Evolutionary conservation across 2,888 invertebrate species (phyloP), one percentile per base, ranked within the genome.

Genomic region (Melipona beecheii): DNA sequence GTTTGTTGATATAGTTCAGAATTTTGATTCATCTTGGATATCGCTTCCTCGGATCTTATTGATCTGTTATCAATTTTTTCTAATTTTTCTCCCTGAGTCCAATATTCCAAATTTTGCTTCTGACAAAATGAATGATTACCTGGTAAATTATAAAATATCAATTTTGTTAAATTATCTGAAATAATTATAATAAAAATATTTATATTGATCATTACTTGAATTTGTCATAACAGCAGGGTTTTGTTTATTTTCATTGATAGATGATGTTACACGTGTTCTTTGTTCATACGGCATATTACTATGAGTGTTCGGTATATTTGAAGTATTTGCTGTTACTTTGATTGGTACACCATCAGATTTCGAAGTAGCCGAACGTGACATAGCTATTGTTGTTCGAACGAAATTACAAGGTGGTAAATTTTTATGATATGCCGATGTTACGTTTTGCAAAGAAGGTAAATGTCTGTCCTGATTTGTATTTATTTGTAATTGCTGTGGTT

Each of bases 381-480:
- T 2, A 65, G 43, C 21, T 64, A 31, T 19, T 13, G 24, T 43
- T 36, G 50, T 52, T 2, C 65, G 76, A n/a, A n/a, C 6, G 4
- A 79, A 64, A 21, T 78, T 60, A 15, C 56, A 72, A n/a, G 56
- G 2, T 17, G 83, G 84, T 13, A 87, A 73, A 43, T 79, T 86
- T 56, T 79, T 86, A 50, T 78, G 83, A n/a, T 75, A 75, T 2
- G 43, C 69, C 0, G 83, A n/a, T 17, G 15, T 58, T 15, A 65
- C 19, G 36, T 5, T 19, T 19, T 58, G 27, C 9, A 17, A 3
- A 24, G 69, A 54, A 27, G 15, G 0, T 2, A 13, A 15, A 15
- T 13, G 9, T 19, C 2, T 2, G 0, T 24, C 24, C 54, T 43
- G 52, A 27, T 15, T 49, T 13, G 31, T 11, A n/a, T 19, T 27